Base-by-base conservation (phyloP, 2,113 vertebrate genomes). In the Strix aluco region DNA sequence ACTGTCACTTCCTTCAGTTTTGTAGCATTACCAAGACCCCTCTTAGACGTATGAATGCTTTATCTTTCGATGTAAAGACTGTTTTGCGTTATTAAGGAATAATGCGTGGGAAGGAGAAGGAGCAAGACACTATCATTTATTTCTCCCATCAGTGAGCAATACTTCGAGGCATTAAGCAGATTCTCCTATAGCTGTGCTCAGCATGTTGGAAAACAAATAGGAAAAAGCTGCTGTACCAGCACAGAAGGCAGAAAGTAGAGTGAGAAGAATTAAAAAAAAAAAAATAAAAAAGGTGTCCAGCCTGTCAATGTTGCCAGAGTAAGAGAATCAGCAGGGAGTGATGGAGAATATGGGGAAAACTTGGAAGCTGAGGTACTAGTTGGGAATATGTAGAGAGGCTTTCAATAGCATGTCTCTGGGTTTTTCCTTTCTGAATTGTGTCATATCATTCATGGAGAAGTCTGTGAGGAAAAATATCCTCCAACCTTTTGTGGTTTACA, bases 401-500 rank as follows among this genome's bases (percentile, higher is more conserved):
- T 75, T 92, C 91, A 85, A 42, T 71, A 81, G 49, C 2, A 0
- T 14, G 6, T 44, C 14, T 86, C 32, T 29, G 46, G 52, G 46
- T 55, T 86, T 91, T 96, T 71, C 44, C 34, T 87, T 85, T 95
- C 62, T 94, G 77, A 54, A 52, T 89, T 6, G 2, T 86, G 79
- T 80, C 18, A 7, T 82, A 61, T 70, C 36, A 66, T 72, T 92
- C 54, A 62, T 58, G 67, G 82, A 61, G 54, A 90, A 88, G 36
- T 65, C 75, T 88, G 44, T 69, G 51, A 93, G 75, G 87, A 70
- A 92, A 80, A 94, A 73, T 77, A 66, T 52, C 51, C 46, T 90
- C 58, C 79, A 93, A 49, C 85, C 82, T 89, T 78, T 94, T 90
- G 85, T 92, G 78, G 78, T 88, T 95, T 96, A 87, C 58, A 70